Base-by-base conservation (phyloP, 37 sponge, comb jelly and placozoan species). In the Halichondria panicea region DNA sequence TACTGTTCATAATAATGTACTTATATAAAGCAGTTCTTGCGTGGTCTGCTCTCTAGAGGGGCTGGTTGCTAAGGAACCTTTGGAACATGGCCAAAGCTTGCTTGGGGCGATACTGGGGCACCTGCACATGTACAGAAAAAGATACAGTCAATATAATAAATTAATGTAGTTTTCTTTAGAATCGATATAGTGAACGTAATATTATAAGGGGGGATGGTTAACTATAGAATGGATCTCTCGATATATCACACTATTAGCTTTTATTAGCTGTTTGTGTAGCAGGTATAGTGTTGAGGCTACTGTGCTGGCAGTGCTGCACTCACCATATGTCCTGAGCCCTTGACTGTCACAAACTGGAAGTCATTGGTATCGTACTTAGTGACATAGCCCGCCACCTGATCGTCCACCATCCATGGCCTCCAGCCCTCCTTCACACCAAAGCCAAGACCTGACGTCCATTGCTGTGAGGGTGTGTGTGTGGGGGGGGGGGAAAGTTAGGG, bases 241-340 rank as follows among this genome's bases (percentile, higher is more conserved):
- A 15, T 48, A 11, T 48, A 15, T 48, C 15, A 18, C 52, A 48
- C 13, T 24, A 8, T 48, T 48, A n/a, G n/a, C n/a, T n/a, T n/a
- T n/a, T n/a, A n/a, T n/a, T n/a, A n/a, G n/a, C n/a, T n/a, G n/a
- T n/a, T 48, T 48, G 15, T 48, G 52, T 15, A 11, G 52, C 52
- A 48, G 11, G 52, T 48, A 15, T 18, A 15, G 15, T 18, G 15
- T 48, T 11, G 11, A 18, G 15, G 11, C 15, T 48, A 48, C 13
- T 48, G 52, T 48, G 52, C 15, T 11, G 13, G 52, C 15, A 15
- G 52, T 15, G 15, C 52, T 73, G 54, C 12, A 38, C 64, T 44
- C 43, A 89, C 94, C 94, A 93, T 93, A 67, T 93, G 94, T 32
- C 94, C 94, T 32, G 94, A 73, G 27, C 94, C 94, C 54, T 82